Conservation (phyloP, 2,113 vertebrate species). For the Myotis brandtii region DNA sequence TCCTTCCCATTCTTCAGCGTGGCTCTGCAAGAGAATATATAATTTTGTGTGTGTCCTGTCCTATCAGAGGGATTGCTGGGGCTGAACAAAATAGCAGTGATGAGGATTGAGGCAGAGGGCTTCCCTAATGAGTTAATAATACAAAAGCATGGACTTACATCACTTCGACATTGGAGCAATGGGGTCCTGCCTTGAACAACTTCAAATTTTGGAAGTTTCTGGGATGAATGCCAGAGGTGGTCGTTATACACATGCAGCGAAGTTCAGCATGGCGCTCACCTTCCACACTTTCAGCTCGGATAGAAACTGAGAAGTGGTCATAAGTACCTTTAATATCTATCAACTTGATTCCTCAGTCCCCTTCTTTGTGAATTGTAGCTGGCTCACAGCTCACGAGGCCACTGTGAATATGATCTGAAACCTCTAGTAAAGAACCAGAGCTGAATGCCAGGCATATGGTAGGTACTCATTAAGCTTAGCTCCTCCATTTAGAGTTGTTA, state of each 20-base stretch:
- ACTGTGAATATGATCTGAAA: neutral
- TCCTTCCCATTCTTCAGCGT: slow-evolving; percentile 46
- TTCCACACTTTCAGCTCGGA: neutral
- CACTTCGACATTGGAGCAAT: slow-evolving; percentile 46
- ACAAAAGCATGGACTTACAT: slow-evolving; percentile 52
- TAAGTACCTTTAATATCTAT: neutral
- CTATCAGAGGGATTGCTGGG: neutral
- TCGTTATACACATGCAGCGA: slow-evolving; percentile 35
- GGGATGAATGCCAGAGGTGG: neutral
- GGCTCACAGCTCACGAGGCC: neutral
- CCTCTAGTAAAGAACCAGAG: neutral
- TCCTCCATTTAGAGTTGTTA: neutral
- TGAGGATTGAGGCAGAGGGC: neutral
- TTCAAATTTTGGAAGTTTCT: neutral
- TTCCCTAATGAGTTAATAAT: neutral
- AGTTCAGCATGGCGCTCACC: accelerated
- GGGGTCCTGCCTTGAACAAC: slow-evolving; percentile 34
- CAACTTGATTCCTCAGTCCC: neutral
- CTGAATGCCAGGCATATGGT: neutral
- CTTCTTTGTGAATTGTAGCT: neutral
- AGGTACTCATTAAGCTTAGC: too few relatives aligned
- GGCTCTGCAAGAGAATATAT: slow-evolving; percentile 67
- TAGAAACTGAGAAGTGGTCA: neutral
- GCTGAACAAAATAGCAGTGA: accelerated
- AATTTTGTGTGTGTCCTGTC: neutral